Evolutionary conservation across 2,113 vertebrate genomes (phyloP).

Genomic region (Scartelaos histophorus): DNA sequence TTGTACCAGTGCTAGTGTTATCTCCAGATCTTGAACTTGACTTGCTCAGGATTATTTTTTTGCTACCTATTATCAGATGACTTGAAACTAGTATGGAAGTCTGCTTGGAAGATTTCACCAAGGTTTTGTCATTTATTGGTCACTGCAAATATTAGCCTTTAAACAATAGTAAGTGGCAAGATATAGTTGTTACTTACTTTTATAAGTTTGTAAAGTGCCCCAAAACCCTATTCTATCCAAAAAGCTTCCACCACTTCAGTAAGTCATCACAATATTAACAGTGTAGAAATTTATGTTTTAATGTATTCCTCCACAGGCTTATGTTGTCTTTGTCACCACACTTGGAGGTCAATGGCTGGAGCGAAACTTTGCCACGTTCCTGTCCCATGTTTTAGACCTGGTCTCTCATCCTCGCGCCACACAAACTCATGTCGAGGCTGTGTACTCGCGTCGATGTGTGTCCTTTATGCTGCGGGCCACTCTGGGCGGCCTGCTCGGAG

Average conservation of each 20-base stretch:
- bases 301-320: slow-evolving; percentile 79
- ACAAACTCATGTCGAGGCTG: slow-evolving; percentile 96
- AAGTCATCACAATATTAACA: not conserved
- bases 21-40: no score
- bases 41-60: no score
- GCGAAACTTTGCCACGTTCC: slow-evolving; percentile 93
- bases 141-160: no score
- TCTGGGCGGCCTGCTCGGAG: slow-evolving; percentile 91
- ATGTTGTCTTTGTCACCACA: slow-evolving; percentile 95
- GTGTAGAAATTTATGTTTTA: not conserved
- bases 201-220: not conserved
- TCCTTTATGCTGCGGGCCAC: slow-evolving; percentile 97
- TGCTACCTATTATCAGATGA: no score
- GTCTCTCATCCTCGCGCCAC: slow-evolving; percentile 96
- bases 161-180: no score
- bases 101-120: no score
- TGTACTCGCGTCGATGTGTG: slow-evolving; percentile 96
- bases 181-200: not conserved
- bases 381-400: slow-evolving; percentile 93
- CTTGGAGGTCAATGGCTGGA: slow-evolving; percentile 97
- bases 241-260: no score
- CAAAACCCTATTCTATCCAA: no score
- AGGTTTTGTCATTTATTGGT: no score
- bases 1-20: no score
- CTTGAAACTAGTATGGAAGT: no score